A percentile compares a stretch with the other conserved stretches of the same genome.
These are phyloP conservation scores for Fratercula arctica DNA, from an alignment of 2,797 vertebrate species.

Conservation along the genomic window DNA sequence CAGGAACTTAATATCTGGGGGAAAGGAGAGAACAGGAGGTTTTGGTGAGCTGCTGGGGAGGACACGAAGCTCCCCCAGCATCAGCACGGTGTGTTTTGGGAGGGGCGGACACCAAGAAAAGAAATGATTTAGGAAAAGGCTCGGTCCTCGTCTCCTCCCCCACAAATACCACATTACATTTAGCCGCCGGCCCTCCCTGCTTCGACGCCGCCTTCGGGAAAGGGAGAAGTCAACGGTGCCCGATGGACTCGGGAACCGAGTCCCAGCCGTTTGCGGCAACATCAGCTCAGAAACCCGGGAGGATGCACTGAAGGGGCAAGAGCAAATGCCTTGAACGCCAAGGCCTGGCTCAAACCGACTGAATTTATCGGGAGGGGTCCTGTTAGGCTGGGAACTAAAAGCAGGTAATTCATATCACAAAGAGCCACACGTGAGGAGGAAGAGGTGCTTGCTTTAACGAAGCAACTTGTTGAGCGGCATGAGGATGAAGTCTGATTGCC, in stretches of 20 bases:
- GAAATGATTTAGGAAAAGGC: background rate
- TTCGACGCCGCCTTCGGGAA: background rate
- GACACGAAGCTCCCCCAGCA: accelerated
- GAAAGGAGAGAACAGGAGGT: background rate
- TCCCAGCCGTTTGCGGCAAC: accelerated
- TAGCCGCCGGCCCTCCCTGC: background rate
- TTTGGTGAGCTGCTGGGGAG: accelerated
- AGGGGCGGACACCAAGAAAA: background rate
- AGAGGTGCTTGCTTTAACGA: background rate
- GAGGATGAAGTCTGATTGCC: background rate
- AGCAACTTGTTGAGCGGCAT: background rate
- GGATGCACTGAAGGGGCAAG: background rate
- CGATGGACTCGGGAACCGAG: accelerated
- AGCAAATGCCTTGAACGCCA: background rate
- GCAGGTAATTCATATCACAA: background rate
- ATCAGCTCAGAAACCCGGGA: accelerated
- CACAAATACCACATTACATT: background rate
- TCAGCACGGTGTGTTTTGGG: accelerated
- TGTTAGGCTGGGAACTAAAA: background rate
- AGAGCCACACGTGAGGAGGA: background rate
- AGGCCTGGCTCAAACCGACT: background rate
- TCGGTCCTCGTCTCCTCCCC: background rate
- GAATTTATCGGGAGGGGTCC: background rate
- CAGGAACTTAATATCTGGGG: conserved; percentile 86
- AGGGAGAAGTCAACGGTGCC: background rate